These are phyloP conservation scores for Oxytorus armatus DNA, from an alignment of 2,888 invertebrate species.

Conservation along the genomic window DNA sequence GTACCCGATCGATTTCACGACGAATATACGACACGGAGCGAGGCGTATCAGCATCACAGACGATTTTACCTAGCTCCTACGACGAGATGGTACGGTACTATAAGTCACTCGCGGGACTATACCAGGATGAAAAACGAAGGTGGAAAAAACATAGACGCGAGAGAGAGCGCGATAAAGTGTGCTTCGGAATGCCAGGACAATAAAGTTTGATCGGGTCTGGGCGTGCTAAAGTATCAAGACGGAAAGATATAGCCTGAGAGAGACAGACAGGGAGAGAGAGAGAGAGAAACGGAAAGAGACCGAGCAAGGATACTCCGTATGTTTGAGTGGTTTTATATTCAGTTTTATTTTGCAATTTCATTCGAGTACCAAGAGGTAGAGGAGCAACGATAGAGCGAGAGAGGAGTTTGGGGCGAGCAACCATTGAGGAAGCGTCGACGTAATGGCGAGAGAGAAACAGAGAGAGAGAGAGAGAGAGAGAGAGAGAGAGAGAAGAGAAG, in stretches of 20 bases:
- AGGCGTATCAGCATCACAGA: conserved; percentile 44
- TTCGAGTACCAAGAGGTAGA: conserved; percentile 24
- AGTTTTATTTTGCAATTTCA: conserved; percentile 66
- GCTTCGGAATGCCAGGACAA: conserved; percentile 57
- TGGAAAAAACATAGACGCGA: conserved; percentile 25
- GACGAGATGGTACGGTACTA: conserved; percentile 16
- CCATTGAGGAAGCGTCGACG: neutral
- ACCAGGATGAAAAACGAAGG: neutral
- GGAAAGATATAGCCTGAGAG: neutral
- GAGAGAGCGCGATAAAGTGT: conserved; percentile 61
- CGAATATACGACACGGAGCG: neutral
- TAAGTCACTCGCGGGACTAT: conserved; percentile 53
- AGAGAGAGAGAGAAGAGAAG: conserved; percentile 11
- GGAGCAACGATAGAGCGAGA: neutral
- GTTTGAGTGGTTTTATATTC: conserved; percentile 64
- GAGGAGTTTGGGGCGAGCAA: too few species aligned
- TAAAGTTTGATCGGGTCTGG: conserved; percentile 66
- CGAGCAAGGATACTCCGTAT: conserved; percentile 44
- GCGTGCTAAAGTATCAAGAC: conserved; percentile 52
- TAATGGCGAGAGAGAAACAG: conserved; percentile 4
- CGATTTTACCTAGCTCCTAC: conserved; percentile 27
- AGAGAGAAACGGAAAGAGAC: neutral
- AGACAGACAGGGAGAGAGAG: neutral
- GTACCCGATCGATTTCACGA: conserved; percentile 9
- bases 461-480: neutral